Evolutionary conservation across 2,888 invertebrate species (phyloP).

Genomic region (Trachelus stipa): DNA sequence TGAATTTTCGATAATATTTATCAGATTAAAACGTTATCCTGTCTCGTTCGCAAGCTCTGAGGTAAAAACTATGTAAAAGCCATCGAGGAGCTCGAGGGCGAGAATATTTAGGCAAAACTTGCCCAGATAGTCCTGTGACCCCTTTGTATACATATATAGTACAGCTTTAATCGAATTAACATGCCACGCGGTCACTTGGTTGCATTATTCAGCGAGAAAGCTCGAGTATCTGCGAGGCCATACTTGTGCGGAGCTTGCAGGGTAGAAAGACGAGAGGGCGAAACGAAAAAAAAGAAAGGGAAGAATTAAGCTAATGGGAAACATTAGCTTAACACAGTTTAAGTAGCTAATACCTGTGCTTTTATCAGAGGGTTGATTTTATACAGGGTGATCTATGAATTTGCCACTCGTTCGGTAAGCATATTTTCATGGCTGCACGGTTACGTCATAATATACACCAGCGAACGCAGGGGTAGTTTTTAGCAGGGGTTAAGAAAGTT

Average conservation of each 20-base stretch:
- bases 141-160: not conserved
- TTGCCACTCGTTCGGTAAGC: not conserved
- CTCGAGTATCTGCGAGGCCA: not conserved
- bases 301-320: not conserved
- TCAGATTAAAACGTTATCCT: not conserved
- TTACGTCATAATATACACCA: not conserved
- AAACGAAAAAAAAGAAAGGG: not conserved
- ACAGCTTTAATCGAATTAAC: not conserved
- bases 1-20: not conserved
- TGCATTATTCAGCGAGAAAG: not conserved
- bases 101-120: not conserved
- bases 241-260: not conserved
- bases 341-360: not conserved
- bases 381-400: not conserved
- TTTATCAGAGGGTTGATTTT: not conserved
- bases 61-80: too few relatives aligned
- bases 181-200: not conserved
- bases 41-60: not conserved
- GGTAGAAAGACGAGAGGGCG: not conserved
- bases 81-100: not conserved
- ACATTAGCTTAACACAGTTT: not conserved
- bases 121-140: not conserved
- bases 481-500: not conserved
- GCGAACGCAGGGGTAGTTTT: too few relatives aligned
- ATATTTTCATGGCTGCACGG: not conserved